Evolutionary conservation across 2,888 invertebrate genomes (phyloP).

Genomic region (Chalcosyrphus nemorum): DNA sequence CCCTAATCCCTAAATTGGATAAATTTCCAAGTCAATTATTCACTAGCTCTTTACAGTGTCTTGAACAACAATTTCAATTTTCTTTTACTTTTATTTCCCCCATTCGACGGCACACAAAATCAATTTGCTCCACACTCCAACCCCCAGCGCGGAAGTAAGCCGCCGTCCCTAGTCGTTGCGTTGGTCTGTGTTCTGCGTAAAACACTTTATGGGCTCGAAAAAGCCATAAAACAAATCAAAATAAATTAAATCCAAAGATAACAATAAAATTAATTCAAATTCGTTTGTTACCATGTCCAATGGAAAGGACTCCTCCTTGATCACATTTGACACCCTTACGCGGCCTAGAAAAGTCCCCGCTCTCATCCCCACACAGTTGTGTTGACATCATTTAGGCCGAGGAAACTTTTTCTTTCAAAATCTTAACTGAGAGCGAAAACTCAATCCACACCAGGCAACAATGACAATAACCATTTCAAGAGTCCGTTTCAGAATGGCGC

Average conservation of each 20-base stretch:
- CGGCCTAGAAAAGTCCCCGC: background rate
- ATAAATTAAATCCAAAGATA: conserved; percentile 48
- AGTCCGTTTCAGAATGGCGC: conserved; percentile 22
- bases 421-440: background rate
- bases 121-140: background rate
- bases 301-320: background rate
- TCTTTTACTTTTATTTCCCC: background rate
- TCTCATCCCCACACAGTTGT: background rate
- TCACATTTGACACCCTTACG: background rate
- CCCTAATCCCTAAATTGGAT: background rate
- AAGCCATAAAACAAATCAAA: conserved; percentile 42
- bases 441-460: background rate
- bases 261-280: conserved; percentile 52
- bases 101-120: background rate
- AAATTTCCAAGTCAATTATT: conserved; percentile 23
- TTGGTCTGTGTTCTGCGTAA: background rate
- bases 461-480: conserved; percentile 21
- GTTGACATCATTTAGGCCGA: conserved; percentile 26
- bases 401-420: too few species aligned
- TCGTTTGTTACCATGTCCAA: conserved; percentile 14
- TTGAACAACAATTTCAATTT: conserved; percentile 12
- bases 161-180: too few species aligned
- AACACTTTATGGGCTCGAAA: conserved; percentile 24
- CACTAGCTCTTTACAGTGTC: conserved; percentile 16
- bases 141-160: too few species aligned